phyloP scores from a whole-genome alignment of 2,888 invertebrate species.

The Sceliomorpha sp. region DNA sequence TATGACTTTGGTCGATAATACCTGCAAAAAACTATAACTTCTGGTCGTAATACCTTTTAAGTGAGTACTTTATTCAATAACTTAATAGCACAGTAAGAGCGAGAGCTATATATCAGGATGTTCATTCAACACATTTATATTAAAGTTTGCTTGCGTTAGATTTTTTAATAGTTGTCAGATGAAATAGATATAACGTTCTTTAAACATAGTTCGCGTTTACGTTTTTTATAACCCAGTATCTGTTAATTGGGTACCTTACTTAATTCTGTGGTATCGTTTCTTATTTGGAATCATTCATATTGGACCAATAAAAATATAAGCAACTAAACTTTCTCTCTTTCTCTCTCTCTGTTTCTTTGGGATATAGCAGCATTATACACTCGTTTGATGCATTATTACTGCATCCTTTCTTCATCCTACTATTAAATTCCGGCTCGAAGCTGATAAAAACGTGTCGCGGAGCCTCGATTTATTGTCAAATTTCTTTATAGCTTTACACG shows the following conservation, averaged over 20 bases:
- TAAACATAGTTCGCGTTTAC: too few relatives aligned
- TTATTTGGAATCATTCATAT: neutral
- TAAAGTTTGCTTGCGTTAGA: neutral
- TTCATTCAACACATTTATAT: too few relatives aligned
- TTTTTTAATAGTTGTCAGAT: slow-evolving; percentile 14
- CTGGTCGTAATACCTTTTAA: slow-evolving; percentile 13
- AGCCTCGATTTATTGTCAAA: slow-evolving; percentile 76
- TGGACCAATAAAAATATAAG: slow-evolving; percentile 28
- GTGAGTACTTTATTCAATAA: slow-evolving; percentile 35
- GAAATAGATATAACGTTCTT: slow-evolving; percentile 35
- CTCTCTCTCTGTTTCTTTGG: slow-evolving; percentile 70
- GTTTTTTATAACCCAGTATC: too few relatives aligned
- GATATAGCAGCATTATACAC: slow-evolving; percentile 72
- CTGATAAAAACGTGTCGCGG: slow-evolving; percentile 65
- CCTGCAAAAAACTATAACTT: slow-evolving; percentile 19
- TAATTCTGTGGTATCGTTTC: slow-evolving; percentile 23
- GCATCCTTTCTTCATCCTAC: slow-evolving; percentile 25
- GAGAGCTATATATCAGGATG: too few relatives aligned
- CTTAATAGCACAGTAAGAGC: slow-evolving; percentile 32
- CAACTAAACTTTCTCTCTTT: slow-evolving; percentile 31
- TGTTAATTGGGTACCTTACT: too few relatives aligned
- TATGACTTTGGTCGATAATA: slow-evolving; percentile 35
- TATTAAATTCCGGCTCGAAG: slow-evolving; percentile 27
- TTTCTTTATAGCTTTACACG: slow-evolving; percentile 79
- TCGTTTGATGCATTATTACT: slow-evolving; percentile 62